phyloP scores from a whole-genome alignment of 92 coral and sea anemone species.

The Siderastrea radians region DNA sequence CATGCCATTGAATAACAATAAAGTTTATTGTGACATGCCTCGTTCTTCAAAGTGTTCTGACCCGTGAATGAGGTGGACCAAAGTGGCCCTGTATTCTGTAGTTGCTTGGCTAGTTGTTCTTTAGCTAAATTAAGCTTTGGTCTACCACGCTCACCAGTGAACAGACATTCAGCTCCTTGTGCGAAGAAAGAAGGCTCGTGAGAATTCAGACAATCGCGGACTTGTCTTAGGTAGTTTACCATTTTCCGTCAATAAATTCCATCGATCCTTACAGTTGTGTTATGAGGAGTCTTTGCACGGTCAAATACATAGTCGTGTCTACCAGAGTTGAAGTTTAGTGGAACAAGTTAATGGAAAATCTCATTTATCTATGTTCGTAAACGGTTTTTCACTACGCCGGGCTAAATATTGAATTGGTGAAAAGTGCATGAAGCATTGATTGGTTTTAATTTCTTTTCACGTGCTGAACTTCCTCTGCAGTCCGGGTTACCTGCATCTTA shows the following conservation, averaged over 20 bases:
- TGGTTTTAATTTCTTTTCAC: too few relatives aligned
- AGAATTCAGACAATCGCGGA: slow-evolving; percentile 20
- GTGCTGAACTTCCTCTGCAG: too few relatives aligned
- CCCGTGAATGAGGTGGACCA: too few relatives aligned
- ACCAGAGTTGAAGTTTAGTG: slow-evolving; percentile 8
- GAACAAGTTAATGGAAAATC: slow-evolving; percentile 9
- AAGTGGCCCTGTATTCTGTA: too few relatives aligned
- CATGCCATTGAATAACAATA: too few relatives aligned
- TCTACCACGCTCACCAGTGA: slow-evolving; percentile 59
- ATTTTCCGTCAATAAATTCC: slow-evolving; percentile 14
- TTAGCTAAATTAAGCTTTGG: slow-evolving; percentile 43
- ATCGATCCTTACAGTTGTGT: slow-evolving; percentile 39
- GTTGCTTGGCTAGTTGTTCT: slow-evolving; percentile 28
- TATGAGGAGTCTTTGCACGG: slow-evolving; percentile 24
- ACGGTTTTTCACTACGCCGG: background rate
- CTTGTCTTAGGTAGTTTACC: slow-evolving; percentile 24
- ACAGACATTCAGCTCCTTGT: slow-evolving; percentile 23
- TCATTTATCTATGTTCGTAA: slow-evolving; percentile 26
- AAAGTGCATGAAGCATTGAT: too few relatives aligned
- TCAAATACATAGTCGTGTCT: slow-evolving; percentile 24
- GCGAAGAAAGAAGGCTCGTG: slow-evolving; percentile 13
- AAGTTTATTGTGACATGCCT: too few relatives aligned
- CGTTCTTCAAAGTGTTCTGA: too few relatives aligned
- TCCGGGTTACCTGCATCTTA: too few relatives aligned
- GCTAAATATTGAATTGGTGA: too few relatives aligned